phyloP scores from a whole-genome alignment of 1,140 invertebrate genomes.

The Bombus turneri region DNA sequence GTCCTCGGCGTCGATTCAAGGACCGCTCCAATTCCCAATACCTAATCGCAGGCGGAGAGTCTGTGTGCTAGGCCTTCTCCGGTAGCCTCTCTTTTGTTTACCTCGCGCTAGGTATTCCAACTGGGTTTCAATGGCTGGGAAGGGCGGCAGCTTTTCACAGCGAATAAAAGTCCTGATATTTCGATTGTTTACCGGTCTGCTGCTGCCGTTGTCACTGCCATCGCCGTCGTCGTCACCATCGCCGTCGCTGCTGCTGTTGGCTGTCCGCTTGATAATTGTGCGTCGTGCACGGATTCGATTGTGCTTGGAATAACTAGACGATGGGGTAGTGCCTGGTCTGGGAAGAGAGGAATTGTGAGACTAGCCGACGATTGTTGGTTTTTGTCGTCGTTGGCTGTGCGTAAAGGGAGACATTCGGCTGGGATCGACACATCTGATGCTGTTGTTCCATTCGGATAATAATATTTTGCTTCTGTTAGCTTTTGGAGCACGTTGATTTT shows the following conservation, averaged over 20 bases:
- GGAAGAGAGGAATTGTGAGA: too few species aligned
- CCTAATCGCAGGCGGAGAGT: conserved; percentile 8
- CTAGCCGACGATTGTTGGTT: background rate
- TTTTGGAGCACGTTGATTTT: too few species aligned
- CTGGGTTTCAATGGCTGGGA: background rate
- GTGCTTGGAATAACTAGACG: background rate
- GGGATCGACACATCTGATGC: too few species aligned
- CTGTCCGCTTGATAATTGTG: background rate
- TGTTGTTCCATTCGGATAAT: too few species aligned
- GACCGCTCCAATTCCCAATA: conserved; percentile 28
- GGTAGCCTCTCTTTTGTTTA: conserved; percentile 6
- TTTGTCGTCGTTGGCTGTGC: background rate
- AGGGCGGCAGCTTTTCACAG: background rate
- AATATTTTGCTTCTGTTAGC: too few species aligned
- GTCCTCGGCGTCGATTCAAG: conserved; percentile 42
- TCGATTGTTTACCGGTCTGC: conserved; percentile 25
- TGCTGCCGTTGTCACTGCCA: background rate
- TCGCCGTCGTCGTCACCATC: background rate
- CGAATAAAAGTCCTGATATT: conserved; percentile 47
- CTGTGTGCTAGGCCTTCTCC: background rate
- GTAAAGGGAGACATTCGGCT: background rate
- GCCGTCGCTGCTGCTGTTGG: too few species aligned
- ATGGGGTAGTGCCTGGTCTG: background rate
- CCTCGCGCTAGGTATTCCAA: conserved; percentile 4
- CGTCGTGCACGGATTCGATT: background rate